Conservation (phyloP, 2,113 vertebrate species). For the Gallinago paraguaiae region DNA sequence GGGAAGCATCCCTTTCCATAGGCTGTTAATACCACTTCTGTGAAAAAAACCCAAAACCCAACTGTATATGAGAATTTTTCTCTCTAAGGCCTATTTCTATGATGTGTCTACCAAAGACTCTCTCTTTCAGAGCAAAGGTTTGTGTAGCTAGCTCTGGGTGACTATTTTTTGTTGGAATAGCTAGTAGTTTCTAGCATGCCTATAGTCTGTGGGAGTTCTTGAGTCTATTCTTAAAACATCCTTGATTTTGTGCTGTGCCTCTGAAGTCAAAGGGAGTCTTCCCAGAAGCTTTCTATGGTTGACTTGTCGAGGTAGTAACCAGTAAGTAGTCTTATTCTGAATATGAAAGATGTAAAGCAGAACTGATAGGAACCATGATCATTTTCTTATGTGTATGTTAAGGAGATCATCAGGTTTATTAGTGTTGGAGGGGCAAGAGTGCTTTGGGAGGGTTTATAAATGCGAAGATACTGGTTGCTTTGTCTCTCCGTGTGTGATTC, state of each 20-base stretch:
- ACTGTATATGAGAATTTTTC: background rate
- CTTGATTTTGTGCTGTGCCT: background rate
- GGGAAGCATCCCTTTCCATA: background rate
- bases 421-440: background rate
- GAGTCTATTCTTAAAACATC: background rate
- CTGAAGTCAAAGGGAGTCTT: background rate
- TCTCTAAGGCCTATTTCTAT: background rate
- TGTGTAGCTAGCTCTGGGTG: background rate
- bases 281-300: background rate
- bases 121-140: background rate
- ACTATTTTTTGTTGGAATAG: background rate
- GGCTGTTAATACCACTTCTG: background rate
- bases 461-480: background rate
- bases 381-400: background rate
- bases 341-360: background rate
- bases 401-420: background rate
- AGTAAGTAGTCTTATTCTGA: background rate
- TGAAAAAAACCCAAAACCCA: background rate
- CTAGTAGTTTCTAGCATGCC: background rate
- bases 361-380: background rate
- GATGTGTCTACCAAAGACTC: background rate
- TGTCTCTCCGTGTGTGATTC: rapidly evolving
- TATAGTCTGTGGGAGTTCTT: background rate
- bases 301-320: background rate
- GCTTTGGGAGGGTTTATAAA: background rate